Evolutionary conservation across 2,113 vertebrate genomes (phyloP), one percentile per base, ranked within the genome.

Genomic region (Mormyrus lacerda): DNA sequence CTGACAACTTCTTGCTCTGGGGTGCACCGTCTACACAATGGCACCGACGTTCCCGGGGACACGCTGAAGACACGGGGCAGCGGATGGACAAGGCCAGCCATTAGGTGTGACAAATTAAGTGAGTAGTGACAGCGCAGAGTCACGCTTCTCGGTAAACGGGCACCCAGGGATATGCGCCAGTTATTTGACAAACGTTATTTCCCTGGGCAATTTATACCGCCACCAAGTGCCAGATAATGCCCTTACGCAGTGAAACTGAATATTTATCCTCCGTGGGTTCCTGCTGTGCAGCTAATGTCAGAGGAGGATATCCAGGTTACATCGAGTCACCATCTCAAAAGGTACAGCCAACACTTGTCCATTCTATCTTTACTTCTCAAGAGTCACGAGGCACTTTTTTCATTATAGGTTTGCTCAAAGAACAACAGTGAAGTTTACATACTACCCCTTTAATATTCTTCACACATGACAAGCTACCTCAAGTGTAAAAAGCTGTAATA

Each of bases 11-110:
- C 42, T 92, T 91, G 92, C 31, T 92, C 86, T 88, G 85, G 89
- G 91, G 87, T 91, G 91, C 94, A 91, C 90, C 92, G 92, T 51
- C 93, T 94, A 93, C 27, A 31, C 53, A 1, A 55, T 15, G n/a
- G 50, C 69, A 84, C 47, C 19, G 47, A 7, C 31, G 5, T 45
- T 53, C 69, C 17, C 45, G 3, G 15, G 44, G 44, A 31, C 39
- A 65, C 7, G 3, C 15, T 31, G 42, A 61, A 47, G 35, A 55
- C 53, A 7, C 15, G 35, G 27, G 15, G 31, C 85, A 82, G 69
- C 88, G 82, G 87, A 92, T 88, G 92, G 90, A 93, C 50, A 90
- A 91, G 89, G 90, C 86, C 91, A 93, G 91, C 90, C 91, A 93
- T 84, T 89, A 92, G 87, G 92, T 91, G 85, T 91, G 90, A 91